Evolutionary conservation across 2,888 invertebrate genomes (phyloP).

Genomic region (Leucophenga montana): DNA sequence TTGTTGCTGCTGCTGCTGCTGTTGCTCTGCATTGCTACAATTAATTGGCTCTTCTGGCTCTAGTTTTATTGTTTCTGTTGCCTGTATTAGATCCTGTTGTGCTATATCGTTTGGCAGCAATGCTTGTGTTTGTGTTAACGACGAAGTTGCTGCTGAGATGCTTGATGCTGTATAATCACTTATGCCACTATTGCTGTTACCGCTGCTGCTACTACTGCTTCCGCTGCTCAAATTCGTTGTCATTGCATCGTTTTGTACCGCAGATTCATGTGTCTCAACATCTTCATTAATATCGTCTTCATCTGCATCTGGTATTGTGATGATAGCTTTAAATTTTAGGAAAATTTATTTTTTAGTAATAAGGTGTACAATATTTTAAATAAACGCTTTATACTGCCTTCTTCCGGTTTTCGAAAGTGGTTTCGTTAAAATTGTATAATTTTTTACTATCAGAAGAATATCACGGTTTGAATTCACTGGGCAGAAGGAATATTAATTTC

Average conservation of each 20-base stretch:
- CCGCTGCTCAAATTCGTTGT: not conserved
- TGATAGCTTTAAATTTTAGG: not conserved
- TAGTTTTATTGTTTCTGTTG: slow-evolving; percentile 49
- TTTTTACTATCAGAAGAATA: too few species aligned
- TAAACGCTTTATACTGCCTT: too few species aligned
- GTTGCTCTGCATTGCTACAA: slow-evolving; percentile 40
- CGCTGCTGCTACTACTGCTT: not conserved
- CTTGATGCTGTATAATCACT: slow-evolving; percentile 27
- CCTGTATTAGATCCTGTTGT: slow-evolving; percentile 28
- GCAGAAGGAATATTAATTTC: too few species aligned
- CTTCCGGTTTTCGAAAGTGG: too few species aligned
- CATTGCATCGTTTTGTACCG: not conserved
- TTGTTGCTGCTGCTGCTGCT: slow-evolving; percentile 37
- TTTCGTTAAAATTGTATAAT: too few species aligned
- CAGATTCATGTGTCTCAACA: too few species aligned
- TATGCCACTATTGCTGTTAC: not conserved
- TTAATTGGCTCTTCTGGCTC: slow-evolving; percentile 48
- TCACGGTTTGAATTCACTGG: too few species aligned
- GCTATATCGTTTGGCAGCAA: not conserved
- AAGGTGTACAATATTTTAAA: too few species aligned
- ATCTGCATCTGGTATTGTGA: slow-evolving; percentile 20
- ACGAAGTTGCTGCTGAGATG: slow-evolving; percentile 52
- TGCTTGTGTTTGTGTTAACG: slow-evolving; percentile 43
- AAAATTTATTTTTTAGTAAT: too few species aligned
- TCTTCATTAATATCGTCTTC: too few species aligned